Evolutionary conservation across 2,113 vertebrate genomes (phyloP), one percentile per base, ranked within the genome.

Genomic region (Myiopsitta monachus): DNA sequence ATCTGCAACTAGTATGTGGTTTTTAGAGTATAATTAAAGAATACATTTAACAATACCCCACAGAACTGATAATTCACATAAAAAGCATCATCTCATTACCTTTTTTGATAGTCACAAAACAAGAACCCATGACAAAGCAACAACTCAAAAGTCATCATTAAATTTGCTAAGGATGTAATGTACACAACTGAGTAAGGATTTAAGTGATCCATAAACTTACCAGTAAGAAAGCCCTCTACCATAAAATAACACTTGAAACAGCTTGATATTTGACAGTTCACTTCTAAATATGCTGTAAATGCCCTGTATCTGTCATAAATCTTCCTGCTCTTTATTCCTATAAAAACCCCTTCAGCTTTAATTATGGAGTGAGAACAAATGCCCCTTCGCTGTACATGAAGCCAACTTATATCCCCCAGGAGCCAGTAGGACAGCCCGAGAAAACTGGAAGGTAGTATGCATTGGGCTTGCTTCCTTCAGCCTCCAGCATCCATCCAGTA

Each of bases 321-420:
- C 44, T 54, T 13, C 22, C 33, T 30, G 24, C 54, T 18, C 11
- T 16, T 16, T 9, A 52, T 47, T 52, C 4, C 17, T 30, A 39
- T 8, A 63, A 82, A 77, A 43, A 23, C 0, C 0, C 5, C 4
- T 8, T 59, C n/a, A 43, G 10, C 2, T 84, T 80, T 52, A 87
- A 47, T 9, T 59, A 26, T 12, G 8, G 10, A 64, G 8, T 33
- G 10, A 46, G 49, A 89, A 70, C 3, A 61, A 72, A 82, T 14
- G 8, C 3, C 17, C 28, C 61, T 55, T 43, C 7, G 2, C 23
- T 33, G 1, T 14, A 67, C 21, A 3, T 2, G 1, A 70, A 77
- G 38, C 4, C 3, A 12, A 28, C 3, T 75, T 33, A 27, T 9
- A 22, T 36, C 26, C 15, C 19, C 3, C 39, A 41, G 47, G 2